A percentile compares a stretch with the other conserved stretches of the same genome.
Conservation (phyloP, 2,113 vertebrate species). For the Oreotragus oreotragus region DNA sequence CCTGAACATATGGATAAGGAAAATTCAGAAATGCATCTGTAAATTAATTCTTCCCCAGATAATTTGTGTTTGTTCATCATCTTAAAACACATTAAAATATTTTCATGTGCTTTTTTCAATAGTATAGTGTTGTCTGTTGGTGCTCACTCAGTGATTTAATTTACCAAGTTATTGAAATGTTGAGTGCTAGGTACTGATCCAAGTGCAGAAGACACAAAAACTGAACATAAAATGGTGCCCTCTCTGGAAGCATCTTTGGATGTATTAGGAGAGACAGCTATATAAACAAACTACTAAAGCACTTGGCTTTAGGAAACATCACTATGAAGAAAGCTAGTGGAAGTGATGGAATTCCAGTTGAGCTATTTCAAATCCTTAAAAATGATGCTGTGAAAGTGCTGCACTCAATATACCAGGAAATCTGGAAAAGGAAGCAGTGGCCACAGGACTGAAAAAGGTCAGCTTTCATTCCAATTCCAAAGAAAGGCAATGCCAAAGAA, state of each 20-base stretch:
- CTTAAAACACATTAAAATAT: neutral
- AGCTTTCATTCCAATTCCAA: neutral
- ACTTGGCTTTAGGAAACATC: neutral
- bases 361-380: neutral
- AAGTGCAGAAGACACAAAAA: neutral
- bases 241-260: neutral
- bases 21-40: neutral
- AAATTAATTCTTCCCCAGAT: neutral
- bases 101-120: neutral
- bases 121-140: neutral
- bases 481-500: neutral
- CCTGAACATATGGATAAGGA: neutral
- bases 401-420: neutral
- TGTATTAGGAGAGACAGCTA: neutral
- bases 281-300: neutral
- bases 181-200: neutral
- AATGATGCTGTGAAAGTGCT: neutral
- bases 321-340: neutral
- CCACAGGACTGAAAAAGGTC: neutral
- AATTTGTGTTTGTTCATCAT: neutral
- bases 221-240: neutral
- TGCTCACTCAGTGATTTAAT: neutral
- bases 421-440: neutral
- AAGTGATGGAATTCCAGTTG: neutral
- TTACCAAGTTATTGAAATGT: neutral